Evolutionary conservation across 2,113 vertebrate genomes (phyloP).

Genomic region (Macquaria ambigua): DNA sequence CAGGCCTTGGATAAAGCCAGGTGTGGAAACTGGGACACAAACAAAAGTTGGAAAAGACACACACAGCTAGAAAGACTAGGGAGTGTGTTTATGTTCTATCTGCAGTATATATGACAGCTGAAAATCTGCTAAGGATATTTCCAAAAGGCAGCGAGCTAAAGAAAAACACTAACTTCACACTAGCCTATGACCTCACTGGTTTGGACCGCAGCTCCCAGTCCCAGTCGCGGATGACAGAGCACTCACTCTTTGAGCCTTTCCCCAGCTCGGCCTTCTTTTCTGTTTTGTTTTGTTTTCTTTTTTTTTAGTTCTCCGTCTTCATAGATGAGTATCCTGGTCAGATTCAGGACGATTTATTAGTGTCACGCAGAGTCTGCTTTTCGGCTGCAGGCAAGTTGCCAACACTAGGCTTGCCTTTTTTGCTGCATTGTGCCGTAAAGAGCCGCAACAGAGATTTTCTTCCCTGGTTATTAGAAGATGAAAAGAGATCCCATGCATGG

Average conservation of each 20-base stretch:
- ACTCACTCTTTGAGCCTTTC: slow-evolving; percentile 66
- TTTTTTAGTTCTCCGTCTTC: slow-evolving; percentile 38
- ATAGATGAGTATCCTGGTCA: slow-evolving; percentile 41
- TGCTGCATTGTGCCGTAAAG: slow-evolving; percentile 26
- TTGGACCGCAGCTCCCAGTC: slow-evolving; percentile 73
- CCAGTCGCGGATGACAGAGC: slow-evolving; percentile 73
- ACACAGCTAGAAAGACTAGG: slow-evolving; percentile 36
- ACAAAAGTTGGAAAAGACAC: slow-evolving; percentile 59
- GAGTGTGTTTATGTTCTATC: slow-evolving; percentile 60
- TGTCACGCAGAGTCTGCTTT: slow-evolving; percentile 30
- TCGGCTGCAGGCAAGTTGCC: slow-evolving; percentile 40
- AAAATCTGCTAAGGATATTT: slow-evolving; percentile 72
- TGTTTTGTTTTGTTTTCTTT: slow-evolving; percentile 48
- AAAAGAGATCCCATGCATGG: slow-evolving; percentile 43
- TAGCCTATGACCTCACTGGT: slow-evolving; percentile 79
- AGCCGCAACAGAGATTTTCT: slow-evolving; percentile 18
- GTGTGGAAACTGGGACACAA: slow-evolving; percentile 73
- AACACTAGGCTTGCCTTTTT: slow-evolving; percentile 3
- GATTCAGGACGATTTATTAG: slow-evolving; percentile 49
- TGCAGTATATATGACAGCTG: slow-evolving; percentile 60
- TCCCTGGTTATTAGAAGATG: slow-evolving; percentile 47
- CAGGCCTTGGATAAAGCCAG: slow-evolving; percentile 56
- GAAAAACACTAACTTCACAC: slow-evolving; percentile 73
- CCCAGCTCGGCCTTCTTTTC: slow-evolving; percentile 42
- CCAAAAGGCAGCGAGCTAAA: slow-evolving; percentile 67